Evolutionary conservation across 2,888 invertebrate species (phyloP).

Genomic region (Celastrina argiolus): DNA sequence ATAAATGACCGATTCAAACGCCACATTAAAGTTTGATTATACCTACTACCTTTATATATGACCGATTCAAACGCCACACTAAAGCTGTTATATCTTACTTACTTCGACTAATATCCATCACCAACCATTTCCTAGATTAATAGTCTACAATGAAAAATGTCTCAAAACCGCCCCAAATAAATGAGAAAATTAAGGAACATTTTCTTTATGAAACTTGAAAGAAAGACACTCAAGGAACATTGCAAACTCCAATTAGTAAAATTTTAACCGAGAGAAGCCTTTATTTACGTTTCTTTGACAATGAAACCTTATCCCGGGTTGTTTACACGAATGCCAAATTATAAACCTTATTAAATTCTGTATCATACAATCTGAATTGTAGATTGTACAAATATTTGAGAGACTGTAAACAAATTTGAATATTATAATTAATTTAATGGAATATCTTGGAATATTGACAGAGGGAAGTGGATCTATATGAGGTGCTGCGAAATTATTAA

Average conservation of each 20-base stretch:
- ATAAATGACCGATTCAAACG: too few relatives aligned
- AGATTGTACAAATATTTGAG: slow-evolving; percentile 14
- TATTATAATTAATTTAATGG: slow-evolving; percentile 15
- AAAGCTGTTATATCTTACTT: too few relatives aligned
- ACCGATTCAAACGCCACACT: too few relatives aligned
- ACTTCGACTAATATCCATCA: too few relatives aligned
- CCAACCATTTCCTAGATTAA: not conserved
- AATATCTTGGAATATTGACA: not conserved
- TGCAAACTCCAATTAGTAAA: slow-evolving; percentile 12
- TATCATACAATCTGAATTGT: slow-evolving; percentile 15
- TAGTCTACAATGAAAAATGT: not conserved
- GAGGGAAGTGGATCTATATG: not conserved
- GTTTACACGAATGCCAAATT: slow-evolving; percentile 12
- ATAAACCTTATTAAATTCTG: slow-evolving; percentile 19
- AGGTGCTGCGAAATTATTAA: not conserved
- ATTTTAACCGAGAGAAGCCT: slow-evolving; percentile 16
- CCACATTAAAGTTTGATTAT: too few relatives aligned
- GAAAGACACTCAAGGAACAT: slow-evolving; percentile 6
- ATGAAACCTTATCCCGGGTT: slow-evolving; percentile 8
- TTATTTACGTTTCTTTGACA: slow-evolving; percentile 17
- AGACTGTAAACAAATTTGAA: slow-evolving; percentile 17
- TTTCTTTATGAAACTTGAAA: not conserved
- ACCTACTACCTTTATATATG: too few relatives aligned
- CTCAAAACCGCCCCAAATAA: not conserved
- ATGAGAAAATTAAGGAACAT: not conserved